Base-by-base conservation (phyloP, 1,140 invertebrate species). In the Cepaea nemoralis region DNA sequence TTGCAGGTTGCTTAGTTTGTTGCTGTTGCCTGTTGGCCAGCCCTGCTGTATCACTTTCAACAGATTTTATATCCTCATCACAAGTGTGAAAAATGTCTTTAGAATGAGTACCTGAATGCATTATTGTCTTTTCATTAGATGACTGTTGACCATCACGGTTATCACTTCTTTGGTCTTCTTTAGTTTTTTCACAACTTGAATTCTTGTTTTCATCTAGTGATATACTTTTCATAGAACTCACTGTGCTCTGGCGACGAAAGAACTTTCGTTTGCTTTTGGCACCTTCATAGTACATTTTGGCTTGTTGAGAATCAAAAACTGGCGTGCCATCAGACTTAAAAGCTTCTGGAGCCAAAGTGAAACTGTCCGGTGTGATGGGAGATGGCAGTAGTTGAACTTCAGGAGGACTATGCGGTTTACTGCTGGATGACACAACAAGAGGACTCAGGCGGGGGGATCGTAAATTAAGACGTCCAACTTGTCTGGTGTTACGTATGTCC, bases 251-350 rank as follows among this genome's bases (percentile, higher is more conserved):
- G 3, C 80, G 31, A 6, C 80, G 75, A 16, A 84, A 48, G 42
- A 79, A 1, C 48, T 35, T 74, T 48, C 83, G 50, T 73, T 80
- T 80, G 33, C 27, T 24, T 37, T 82, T 79, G n/a, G 71, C 76
- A 27, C 67, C 69, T 19, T 82, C 80, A 70, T 84, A 79, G 50
- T 77, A 77, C 80, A 79, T 84, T 42, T 81, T 82, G 35, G 80
- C 80, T 5, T 63, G 22, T 35, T 22, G 22, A 5, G 48, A 33
- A 80, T 84, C 80, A 19, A 48, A 50, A 48, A 84, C 80, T 0
- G 69, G 80, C 27, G 59, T 79, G 8, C 83, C 76, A 59, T 82
- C 73, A 42, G 66, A 22, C 45, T 74, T 79, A 71, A 81, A 82
- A 24, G 83, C 83, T 76, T 75, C 80, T 27, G 80, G 55, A 1